phyloP scores from a whole-genome alignment of 2,888 invertebrate species.

The Drosophila colorata region DNA sequence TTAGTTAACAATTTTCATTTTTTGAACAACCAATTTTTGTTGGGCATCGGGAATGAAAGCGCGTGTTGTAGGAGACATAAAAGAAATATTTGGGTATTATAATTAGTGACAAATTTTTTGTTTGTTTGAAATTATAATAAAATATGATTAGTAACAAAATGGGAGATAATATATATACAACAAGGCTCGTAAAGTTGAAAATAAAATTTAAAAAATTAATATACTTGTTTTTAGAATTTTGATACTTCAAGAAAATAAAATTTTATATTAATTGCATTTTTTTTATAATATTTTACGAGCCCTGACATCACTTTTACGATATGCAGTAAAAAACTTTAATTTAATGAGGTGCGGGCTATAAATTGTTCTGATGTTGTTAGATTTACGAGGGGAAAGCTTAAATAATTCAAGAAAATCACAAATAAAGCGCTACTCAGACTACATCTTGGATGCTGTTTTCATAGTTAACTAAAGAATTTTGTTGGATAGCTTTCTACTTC shows the following conservation, averaged over 20 bases:
- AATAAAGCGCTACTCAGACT: constrained; percentile 9
- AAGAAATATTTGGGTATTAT: constrained; percentile 38
- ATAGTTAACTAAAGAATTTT: constrained; percentile 21
- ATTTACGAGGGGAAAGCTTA: neutral
- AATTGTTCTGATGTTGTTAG: neutral
- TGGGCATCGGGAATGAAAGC: constrained; percentile 35
- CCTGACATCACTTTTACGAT: constrained; percentile 26
- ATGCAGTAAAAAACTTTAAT: constrained; percentile 12
- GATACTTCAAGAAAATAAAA: too few species aligned
- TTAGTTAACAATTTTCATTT: neutral
- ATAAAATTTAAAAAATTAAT: neutral
- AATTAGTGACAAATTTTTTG: constrained; percentile 53
- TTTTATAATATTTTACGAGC: constrained; percentile 5
- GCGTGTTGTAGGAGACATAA: constrained; percentile 36
- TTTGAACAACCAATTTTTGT: constrained; percentile 30
- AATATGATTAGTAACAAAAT: constrained; percentile 22
- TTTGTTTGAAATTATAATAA: constrained; percentile 1
- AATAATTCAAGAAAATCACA: constrained; percentile 7
- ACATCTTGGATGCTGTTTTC: constrained; percentile 23
- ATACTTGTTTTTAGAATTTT: neutral
- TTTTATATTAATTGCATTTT: too few species aligned
- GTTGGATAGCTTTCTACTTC: constrained; percentile 29
- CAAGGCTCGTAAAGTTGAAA: constrained; percentile 8
- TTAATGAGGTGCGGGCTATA: constrained; percentile 6
- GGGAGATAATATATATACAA: neutral